phyloP scores from a whole-genome alignment of 2,797 vertebrate genomes.

The Muscicapa comitata region DNA sequence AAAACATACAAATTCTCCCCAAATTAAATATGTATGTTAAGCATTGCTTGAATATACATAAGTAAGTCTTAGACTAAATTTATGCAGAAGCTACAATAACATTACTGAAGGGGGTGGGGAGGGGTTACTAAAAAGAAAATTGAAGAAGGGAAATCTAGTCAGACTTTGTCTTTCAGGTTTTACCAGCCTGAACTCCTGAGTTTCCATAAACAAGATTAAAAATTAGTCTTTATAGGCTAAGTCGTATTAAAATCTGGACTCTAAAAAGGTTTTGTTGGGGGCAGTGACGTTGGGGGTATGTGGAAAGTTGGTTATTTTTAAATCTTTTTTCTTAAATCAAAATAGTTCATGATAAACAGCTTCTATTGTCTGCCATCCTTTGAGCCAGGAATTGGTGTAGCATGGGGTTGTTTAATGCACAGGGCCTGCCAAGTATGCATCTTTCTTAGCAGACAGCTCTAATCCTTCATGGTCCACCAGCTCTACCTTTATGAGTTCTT shows the following conservation, averaged over 20 bases:
- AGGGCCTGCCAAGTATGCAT: not conserved
- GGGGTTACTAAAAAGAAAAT: not conserved
- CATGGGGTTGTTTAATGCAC: not conserved
- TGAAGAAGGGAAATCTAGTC: not conserved
- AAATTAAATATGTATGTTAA: not conserved
- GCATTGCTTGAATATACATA: not conserved
- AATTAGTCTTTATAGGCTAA: not conserved
- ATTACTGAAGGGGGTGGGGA: not conserved
- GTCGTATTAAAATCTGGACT: not conserved
- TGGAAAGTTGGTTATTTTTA: not conserved
- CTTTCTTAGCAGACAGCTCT: conserved; percentile 53
- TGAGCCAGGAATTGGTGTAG: not conserved
- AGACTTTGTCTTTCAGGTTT: not conserved
- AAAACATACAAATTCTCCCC: not conserved
- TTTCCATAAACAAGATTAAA: not conserved
- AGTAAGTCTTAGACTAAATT: not conserved
- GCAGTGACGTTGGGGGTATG: not conserved
- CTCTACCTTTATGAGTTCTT: conserved; percentile 65
- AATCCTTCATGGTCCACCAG: conserved; percentile 58
- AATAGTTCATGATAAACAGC: not conserved
- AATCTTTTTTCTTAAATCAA: not conserved
- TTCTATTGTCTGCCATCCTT: conserved; percentile 9
- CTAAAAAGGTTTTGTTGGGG: not conserved
- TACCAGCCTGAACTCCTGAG: not conserved
- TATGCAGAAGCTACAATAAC: not conserved